Evolutionary conservation across 2,113 vertebrate genomes (phyloP), one percentile per base, ranked within the genome.

Genomic region (Myrmophylax atrothorax): DNA sequence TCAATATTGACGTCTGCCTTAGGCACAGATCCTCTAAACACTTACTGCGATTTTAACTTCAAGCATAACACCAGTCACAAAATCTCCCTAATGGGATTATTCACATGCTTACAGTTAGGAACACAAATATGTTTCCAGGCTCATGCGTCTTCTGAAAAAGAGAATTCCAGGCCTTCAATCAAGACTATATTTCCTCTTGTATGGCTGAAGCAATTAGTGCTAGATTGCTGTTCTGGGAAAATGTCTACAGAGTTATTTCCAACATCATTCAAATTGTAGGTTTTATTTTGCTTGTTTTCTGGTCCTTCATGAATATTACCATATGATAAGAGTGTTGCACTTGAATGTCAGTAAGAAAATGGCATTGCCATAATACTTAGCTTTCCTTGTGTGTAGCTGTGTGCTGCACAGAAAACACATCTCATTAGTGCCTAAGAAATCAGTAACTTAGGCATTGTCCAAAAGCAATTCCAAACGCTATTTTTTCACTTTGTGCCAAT

Each of bases 1-100:
- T 91, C 67, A 87, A n/a, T 90, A 94, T 85, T 93, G 84, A 84
- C 0, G 0, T 28, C 55, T 85, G 72, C 90, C 82, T 90, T 91
- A 80, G 87, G 90, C 91, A 85, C 23, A 88, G 55, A 94, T 85
- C 38, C 18, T 80, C 63, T 46, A 80, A 91, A 93, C 55, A 55
- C n/a, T 75, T 78, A 40, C 37, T 89, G 44, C 2, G 0, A 74
- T 80, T 94, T 85, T 85, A 94, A 92, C 59, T 93, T 93, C 46
- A 81, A 90, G 86, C 58, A 85, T 62, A 93, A 91, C 84, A 83
- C 58, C 38, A 76, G 63, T 67, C 46, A 77, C 58, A 91, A 85
- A 89, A 47, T 69, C n/a, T 83, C 86, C 74, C 50, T 83, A 90
- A 93, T 86, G 55, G 63, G 85, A 93, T 90, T 93, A 93, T 90